phyloP scores from a whole-genome alignment of 2,113 vertebrate genomes.

The Ptyas mucosa region DNA sequence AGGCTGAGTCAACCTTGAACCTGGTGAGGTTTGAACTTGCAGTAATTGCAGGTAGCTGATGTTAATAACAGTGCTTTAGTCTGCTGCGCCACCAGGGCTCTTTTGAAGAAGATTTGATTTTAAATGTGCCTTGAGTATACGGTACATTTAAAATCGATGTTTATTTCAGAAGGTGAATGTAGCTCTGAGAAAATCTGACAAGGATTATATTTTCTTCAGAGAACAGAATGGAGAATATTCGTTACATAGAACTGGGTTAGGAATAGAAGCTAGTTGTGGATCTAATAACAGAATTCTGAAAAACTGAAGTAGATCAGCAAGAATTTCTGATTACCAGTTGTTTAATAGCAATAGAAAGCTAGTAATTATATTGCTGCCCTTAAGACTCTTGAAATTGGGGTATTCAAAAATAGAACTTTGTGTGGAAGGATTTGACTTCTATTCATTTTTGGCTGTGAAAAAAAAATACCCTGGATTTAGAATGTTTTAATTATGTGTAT shows the following conservation, averaged over 20 bases:
- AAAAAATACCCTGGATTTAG: neutral
- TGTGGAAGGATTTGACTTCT: neutral
- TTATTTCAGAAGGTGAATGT: neutral
- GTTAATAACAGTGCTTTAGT: no score
- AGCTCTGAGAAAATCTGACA: neutral
- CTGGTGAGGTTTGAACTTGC: no score
- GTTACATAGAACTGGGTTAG: neutral
- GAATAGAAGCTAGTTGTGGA: neutral
- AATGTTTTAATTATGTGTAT: neutral
- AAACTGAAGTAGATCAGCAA: neutral
- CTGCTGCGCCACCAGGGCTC: no score
- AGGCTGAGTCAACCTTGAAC: no score
- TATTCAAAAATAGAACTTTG: neutral
- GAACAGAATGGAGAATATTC: neutral
- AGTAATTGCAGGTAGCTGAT: no score
- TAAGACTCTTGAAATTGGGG: neutral
- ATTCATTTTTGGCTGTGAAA: neutral
- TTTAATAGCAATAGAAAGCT: neutral
- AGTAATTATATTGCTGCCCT: neutral
- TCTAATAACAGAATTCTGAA: neutral
- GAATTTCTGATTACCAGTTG: neutral
- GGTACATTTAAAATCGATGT: neutral
- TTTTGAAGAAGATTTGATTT: neutral
- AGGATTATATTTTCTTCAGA: neutral
- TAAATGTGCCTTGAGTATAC: neutral